Evolutionary conservation across 2,113 vertebrate species (phyloP).

Genomic region (Puntigrus tetrazona): DNA sequence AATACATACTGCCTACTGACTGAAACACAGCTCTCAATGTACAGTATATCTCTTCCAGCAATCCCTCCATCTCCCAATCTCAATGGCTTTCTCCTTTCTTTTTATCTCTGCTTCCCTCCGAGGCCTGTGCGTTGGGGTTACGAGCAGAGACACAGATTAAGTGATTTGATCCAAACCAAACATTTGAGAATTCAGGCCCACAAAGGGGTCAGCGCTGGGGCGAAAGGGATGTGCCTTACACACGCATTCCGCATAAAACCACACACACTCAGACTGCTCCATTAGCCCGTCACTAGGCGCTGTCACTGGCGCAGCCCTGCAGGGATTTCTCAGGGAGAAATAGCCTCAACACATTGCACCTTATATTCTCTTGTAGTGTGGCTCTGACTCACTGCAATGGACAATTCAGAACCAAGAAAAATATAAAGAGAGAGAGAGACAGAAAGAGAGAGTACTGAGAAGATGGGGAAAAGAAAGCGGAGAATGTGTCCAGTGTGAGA

Average conservation of each 20-base stretch:
- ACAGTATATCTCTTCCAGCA: slow-evolving; percentile 14
- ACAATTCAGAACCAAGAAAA: slow-evolving; percentile 31
- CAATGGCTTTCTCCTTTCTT: not conserved
- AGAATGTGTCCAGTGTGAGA: not conserved
- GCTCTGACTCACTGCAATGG: slow-evolving; percentile 36
- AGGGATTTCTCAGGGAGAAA: slow-evolving; percentile 34
- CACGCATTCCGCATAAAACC: slow-evolving; percentile 4
- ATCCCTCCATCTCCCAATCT: not conserved
- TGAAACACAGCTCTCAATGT: slow-evolving; percentile 51
- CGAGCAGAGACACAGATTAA: slow-evolving; percentile 68
- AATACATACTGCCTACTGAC: slow-evolving; percentile 57
- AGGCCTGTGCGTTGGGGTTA: slow-evolving; percentile 55
- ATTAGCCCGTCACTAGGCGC: slow-evolving; percentile 46
- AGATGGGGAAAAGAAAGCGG: not conserved
- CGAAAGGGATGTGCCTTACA: slow-evolving; percentile 77
- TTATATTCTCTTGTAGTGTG: slow-evolving; percentile 2
- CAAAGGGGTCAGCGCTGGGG: slow-evolving; percentile 78
- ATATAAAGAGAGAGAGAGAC: too few species aligned
- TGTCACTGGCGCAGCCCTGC: slow-evolving; percentile 25
- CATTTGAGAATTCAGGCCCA: slow-evolving; percentile 75
- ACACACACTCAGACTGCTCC: slow-evolving; percentile 58
- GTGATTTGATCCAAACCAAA: slow-evolving; percentile 74
- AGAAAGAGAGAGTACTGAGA: not conserved
- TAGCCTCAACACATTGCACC: slow-evolving; percentile 28
- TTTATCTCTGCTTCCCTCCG: slow-evolving; percentile 33